Evolutionary conservation across 2,113 vertebrate genomes (phyloP), one percentile per base, ranked within the genome.

Genomic region (Grantiella picta): DNA sequence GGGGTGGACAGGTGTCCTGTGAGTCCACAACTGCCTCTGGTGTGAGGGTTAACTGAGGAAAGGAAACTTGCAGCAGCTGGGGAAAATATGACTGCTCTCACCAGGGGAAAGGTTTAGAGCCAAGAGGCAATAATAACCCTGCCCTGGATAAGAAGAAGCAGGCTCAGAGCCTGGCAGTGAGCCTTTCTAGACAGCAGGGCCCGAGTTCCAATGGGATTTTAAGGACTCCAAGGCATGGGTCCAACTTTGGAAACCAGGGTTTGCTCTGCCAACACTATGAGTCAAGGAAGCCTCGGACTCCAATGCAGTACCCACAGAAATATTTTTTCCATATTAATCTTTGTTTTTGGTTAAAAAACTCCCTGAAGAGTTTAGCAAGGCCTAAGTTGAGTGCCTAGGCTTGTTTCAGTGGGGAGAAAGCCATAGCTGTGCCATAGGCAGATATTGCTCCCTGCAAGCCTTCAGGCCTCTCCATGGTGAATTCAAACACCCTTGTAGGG

Each of bases 311-410:
- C 45, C 65, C 47, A 4, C 31, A 49, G 28, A 72, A 53, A 61
- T 0, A 36, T 65, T 93, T 92, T 92, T 89, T 90, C 63, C 50
- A 49, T 72, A 24, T 6, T 68, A 56, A 69, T 60, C 17, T 9
- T 82, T 79, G 21, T 79, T 92, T 85, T 72, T 57, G 22, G n/a
- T 72, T 94, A 61, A 88, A 89, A 93, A 24, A 15, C 29, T 92
- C 40, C 36, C n/a, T 40, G 15, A 76, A 82, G 45, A 63, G 15
- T 0, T 0, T 76, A 47, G 1, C 3, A 17, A 86, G 13, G 19
- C 29, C 5, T 36, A 53, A 87, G 17, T 25, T 35, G 23, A 78
- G 47, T 50, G 44, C 19, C 27, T 70, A 47, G 7, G 66, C 80
- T 86, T 88, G 38, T 90, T 85, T 90, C 47, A 22, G 25, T 9